Evolutionary conservation across 1,140 invertebrate genomes (phyloP).

Genomic region (Orussus abietinus): DNA sequence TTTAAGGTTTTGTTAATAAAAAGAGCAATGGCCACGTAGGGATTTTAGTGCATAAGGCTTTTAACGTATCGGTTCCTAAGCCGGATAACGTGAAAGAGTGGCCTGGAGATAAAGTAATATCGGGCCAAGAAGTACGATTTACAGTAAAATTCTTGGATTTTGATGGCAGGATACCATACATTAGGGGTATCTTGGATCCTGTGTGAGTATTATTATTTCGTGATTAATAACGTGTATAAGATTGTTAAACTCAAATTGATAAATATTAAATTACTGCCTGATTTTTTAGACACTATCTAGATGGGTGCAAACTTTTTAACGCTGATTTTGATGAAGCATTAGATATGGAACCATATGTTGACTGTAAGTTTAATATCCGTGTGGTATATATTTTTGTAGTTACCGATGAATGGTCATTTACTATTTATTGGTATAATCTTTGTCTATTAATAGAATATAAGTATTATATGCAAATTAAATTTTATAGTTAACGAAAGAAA

Average conservation of each 20-base stretch:
- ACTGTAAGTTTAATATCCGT: too few relatives aligned
- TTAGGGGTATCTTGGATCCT: slow-evolving; percentile 54
- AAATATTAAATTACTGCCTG: too few relatives aligned
- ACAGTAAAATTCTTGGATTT: slow-evolving; percentile 55
- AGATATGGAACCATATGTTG: too few relatives aligned
- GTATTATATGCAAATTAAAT: too few relatives aligned
- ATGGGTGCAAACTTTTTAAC: slow-evolving; percentile 22
- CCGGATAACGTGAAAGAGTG: slow-evolving; percentile 55
- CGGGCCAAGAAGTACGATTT: slow-evolving; percentile 60
- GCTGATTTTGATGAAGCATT: slow-evolving; percentile 14
- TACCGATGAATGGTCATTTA: too few relatives aligned
- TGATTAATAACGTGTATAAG: too few relatives aligned
- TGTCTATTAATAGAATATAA: too few relatives aligned
- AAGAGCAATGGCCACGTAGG: slow-evolving; percentile 60
- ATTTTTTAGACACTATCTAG: slow-evolving; percentile 28
- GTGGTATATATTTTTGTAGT: too few relatives aligned
- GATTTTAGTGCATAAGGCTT: slow-evolving; percentile 61
- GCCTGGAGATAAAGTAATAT: slow-evolving; percentile 54
- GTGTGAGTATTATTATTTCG: slow-evolving; percentile 53
- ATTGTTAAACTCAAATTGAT: too few relatives aligned
- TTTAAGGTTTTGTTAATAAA: slow-evolving; percentile 59
- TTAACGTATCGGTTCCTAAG: slow-evolving; percentile 63
- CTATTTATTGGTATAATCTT: too few relatives aligned
- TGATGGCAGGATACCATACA: slow-evolving; percentile 57
- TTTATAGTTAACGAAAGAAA: not conserved